Conservation (phyloP, 2,113 vertebrate genomes). For the Nannobrachium achirus region DNA sequence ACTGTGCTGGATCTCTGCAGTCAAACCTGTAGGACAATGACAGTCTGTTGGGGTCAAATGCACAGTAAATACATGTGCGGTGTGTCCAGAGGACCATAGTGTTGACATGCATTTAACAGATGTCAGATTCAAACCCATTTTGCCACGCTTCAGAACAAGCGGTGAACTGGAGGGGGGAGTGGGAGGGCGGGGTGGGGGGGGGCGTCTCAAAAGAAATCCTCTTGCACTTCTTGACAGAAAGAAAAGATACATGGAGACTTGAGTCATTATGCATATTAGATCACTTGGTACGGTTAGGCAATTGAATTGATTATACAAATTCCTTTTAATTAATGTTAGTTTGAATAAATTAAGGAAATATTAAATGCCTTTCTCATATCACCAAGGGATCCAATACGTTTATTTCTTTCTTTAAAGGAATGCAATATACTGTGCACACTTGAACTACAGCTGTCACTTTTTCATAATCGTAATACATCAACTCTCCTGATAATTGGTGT, state of each 20-base stretch:
- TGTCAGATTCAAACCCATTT: slow-evolving; percentile 33
- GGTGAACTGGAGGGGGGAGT: slow-evolving; percentile 15
- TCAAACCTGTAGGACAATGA: slow-evolving; percentile 7
- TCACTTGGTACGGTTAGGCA: slow-evolving; percentile 70
- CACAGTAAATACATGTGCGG: slow-evolving; percentile 9
- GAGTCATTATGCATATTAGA: slow-evolving; percentile 66
- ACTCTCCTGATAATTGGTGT: slow-evolving; percentile 68
- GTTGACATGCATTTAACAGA: slow-evolving; percentile 38
- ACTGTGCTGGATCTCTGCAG: slow-evolving; percentile 4
- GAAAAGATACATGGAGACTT: slow-evolving; percentile 44
- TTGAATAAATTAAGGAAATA: slow-evolving; percentile 77
- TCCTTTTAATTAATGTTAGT: slow-evolving; percentile 73
- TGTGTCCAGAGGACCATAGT: slow-evolving; percentile 18
- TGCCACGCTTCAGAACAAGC: slow-evolving; percentile 14
- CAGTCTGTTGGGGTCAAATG: slow-evolving; percentile 26
- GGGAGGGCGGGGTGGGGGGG: too few species aligned
- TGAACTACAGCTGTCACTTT: slow-evolving; percentile 71
- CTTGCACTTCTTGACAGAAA: slow-evolving; percentile 25
- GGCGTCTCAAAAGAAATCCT: slow-evolving; percentile 29
- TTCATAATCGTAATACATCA: slow-evolving; percentile 70
- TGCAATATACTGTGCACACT: slow-evolving; percentile 45
- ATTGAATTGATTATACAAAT: slow-evolving; percentile 75
- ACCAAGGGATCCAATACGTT: slow-evolving; percentile 57
- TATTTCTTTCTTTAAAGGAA: slow-evolving; percentile 37
- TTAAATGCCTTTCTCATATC: slow-evolving; percentile 65